Conservation (phyloP, 2,888 invertebrate species). For the Melikaiella ostensackeni region DNA sequence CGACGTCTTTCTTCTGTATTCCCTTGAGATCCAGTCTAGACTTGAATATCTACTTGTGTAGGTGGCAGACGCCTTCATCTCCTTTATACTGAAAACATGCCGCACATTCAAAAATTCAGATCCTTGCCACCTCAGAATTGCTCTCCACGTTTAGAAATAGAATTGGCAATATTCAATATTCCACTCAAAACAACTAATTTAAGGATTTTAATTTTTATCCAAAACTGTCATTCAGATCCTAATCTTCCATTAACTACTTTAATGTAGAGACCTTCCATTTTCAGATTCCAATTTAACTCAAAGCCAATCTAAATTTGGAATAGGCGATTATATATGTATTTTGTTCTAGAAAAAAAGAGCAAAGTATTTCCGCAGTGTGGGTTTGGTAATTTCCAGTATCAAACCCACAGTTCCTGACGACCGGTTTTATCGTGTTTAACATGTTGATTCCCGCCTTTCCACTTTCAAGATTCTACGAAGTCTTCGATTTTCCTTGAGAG, state of each 20-base stretch:
- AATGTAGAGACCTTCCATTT: background rate
- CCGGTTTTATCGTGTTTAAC: slow-evolving; percentile 1
- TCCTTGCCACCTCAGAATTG: background rate
- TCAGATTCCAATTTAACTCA: background rate
- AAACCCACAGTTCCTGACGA: background rate
- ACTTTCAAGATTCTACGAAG: background rate
- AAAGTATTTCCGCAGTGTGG: background rate
- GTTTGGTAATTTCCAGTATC: slow-evolving; percentile 4
- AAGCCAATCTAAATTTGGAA: background rate
- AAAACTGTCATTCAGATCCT: background rate
- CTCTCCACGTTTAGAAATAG: background rate
- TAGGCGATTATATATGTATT: background rate
- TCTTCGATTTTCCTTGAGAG: slow-evolving; percentile 1
- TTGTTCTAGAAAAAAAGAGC: background rate
- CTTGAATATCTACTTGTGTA: slow-evolving; percentile 61
- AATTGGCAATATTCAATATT: background rate
- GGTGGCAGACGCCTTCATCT: slow-evolving; percentile 63
- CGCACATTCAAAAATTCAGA: slow-evolving; percentile 41
- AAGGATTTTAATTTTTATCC: background rate
- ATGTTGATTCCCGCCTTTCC: background rate
- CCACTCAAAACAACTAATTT: background rate
- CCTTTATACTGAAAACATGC: slow-evolving; percentile 58
- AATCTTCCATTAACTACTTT: background rate
- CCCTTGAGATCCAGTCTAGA: slow-evolving; percentile 57
- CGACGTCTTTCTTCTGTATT: slow-evolving; percentile 6